Evolutionary conservation across 2,888 invertebrate species (phyloP).

Genomic region (Ferrisia virgata): DNA sequence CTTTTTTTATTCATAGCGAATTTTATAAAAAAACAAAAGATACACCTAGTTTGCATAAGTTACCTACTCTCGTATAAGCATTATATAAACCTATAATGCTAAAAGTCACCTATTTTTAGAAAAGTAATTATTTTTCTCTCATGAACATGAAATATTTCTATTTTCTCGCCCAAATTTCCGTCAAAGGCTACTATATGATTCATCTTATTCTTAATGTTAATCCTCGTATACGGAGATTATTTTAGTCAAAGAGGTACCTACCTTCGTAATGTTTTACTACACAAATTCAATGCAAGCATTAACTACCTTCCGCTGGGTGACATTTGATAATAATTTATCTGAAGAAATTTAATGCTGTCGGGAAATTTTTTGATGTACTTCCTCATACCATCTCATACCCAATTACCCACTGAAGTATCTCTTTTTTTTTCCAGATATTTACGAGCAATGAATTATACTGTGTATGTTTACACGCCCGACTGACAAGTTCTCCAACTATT

Average conservation of each 20-base stretch:
- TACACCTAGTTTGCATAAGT: background rate
- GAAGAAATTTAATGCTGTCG: background rate
- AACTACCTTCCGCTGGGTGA: background rate
- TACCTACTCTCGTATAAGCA: background rate
- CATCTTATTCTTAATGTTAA: background rate
- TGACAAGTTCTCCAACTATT: too few species aligned
- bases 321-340: background rate
- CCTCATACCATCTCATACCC: background rate
- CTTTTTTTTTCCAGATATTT: too few species aligned
- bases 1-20: background rate
- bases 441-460: too few species aligned
- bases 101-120: background rate
- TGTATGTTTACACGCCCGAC: too few species aligned
- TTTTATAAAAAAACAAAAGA: constrained; percentile 2
- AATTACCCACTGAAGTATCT: background rate
- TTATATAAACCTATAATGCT: background rate
- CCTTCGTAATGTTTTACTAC: background rate
- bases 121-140: background rate
- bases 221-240: background rate
- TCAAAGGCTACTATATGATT: background rate
- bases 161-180: background rate
- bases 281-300: background rate
- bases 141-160: background rate
- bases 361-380: background rate
- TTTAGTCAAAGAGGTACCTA: background rate